Evolutionary conservation across 2,888 invertebrate species (phyloP).

Genomic region (Lasioglossum morio): DNA sequence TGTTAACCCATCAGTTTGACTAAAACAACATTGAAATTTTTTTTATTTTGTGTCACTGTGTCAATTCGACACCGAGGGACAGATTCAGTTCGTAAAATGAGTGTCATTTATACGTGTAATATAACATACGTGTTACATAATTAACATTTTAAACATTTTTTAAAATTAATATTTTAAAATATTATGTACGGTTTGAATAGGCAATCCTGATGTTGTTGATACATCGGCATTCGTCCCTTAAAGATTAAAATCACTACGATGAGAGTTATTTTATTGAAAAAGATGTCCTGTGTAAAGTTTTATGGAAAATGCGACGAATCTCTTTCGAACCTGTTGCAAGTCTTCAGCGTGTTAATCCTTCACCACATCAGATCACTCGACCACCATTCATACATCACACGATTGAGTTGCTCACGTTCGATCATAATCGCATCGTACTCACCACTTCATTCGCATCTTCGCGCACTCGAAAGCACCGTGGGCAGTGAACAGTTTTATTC

Average conservation of each 20-base stretch:
- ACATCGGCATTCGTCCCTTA: no score
- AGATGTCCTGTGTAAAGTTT: no score
- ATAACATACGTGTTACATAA: no score
- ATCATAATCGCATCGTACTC: constrained; percentile 12
- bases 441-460: constrained; percentile 9
- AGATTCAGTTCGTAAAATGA: no score
- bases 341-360: constrained; percentile 39
- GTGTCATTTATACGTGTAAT: no score
- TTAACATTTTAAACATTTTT: no score
- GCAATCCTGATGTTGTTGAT: neutral
- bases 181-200: neutral
- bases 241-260: neutral
- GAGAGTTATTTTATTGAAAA: neutral
- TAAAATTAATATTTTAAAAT: no score
- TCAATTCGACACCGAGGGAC: no score
- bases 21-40: no score
- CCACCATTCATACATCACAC: neutral
- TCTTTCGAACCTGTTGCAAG: neutral
- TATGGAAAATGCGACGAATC: neutral
- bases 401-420: constrained; percentile 26
- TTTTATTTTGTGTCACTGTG: no score
- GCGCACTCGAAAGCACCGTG: neutral
- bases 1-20: no score
- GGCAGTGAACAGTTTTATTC: constrained; percentile 3
- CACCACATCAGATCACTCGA: neutral